Evolutionary conservation across 1,140 invertebrate species (phyloP).

Genomic region (Pogonomyrmex californicus): DNA sequence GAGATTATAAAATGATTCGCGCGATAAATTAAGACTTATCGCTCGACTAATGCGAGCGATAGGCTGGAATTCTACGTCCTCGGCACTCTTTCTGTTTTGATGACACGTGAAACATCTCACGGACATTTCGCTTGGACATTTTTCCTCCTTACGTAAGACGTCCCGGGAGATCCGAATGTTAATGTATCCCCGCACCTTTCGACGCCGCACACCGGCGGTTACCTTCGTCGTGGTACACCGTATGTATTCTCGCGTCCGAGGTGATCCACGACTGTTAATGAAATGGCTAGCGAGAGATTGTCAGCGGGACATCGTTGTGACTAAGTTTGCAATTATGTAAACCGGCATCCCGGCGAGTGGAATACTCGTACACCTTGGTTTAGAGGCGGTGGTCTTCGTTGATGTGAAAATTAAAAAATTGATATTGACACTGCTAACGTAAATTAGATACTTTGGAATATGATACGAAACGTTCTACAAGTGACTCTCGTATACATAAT

Average conservation of each 20-base stretch:
- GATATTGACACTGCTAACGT: conserved; percentile 55
- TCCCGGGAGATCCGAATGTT: conserved; percentile 69
- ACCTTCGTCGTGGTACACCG: conserved; percentile 27
- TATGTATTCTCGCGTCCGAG: conserved; percentile 59
- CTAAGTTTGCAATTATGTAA: conserved; percentile 74
- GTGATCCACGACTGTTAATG: conserved; percentile 65
- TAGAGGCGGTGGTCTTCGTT: conserved; percentile 42
- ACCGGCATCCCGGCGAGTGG: conserved; percentile 40
- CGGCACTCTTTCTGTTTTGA: conserved; percentile 18
- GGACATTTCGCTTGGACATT: conserved; percentile 54
- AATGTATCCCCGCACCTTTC: conserved; percentile 55
- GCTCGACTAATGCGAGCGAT: conserved; percentile 46
- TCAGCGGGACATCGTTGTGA: conserved; percentile 62
- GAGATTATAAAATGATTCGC: background rate
- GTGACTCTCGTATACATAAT: background rate
- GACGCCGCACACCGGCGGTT: conserved; percentile 18
- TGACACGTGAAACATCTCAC: conserved; percentile 45
- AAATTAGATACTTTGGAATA: conserved; percentile 62
- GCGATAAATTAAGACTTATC: conserved; percentile 43
- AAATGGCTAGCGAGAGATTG: conserved; percentile 51
- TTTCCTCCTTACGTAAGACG: conserved; percentile 61
- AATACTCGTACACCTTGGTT: conserved; percentile 59
- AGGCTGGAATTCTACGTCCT: conserved; percentile 62
- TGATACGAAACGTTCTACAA: conserved; percentile 26
- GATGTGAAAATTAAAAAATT: conserved; percentile 63